Conservation (phyloP, 2,113 vertebrate genomes). For the Dipodomys stephensi region DNA sequence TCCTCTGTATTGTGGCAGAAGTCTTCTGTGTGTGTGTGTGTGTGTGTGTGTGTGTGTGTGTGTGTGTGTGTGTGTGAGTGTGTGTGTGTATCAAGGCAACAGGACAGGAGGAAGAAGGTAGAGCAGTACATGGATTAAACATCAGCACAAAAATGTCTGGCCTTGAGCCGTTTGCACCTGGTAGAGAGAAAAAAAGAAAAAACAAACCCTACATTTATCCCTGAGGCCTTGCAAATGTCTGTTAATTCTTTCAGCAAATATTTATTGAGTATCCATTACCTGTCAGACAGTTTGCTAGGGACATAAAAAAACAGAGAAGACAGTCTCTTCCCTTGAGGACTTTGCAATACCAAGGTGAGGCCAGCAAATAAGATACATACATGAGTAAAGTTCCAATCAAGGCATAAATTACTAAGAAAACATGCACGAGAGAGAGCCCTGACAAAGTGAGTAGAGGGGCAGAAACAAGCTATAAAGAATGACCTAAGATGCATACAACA, state of each 20-base stretch:
- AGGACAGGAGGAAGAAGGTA: conserved; percentile 57
- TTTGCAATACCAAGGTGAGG: conserved; percentile 10
- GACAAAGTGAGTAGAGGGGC: not conserved
- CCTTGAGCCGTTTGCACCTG: conserved; percentile 70
- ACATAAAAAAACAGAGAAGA: conserved; percentile 39
- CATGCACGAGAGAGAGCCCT: not conserved
- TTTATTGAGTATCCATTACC: conserved; percentile 73
- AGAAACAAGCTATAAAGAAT: not conserved
- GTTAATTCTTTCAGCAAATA: conserved; percentile 78
- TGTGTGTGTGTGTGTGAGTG: conserved; percentile 72
- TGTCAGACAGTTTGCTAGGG: conserved; percentile 59
- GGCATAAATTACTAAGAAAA: conserved; percentile 2
- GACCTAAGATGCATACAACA: not conserved
- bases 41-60: conserved; percentile 74
- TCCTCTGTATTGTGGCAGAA: conserved; percentile 25
- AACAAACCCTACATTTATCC: conserved; percentile 48
- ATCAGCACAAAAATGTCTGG: conserved; percentile 52
- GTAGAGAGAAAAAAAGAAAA: conserved; percentile 18
- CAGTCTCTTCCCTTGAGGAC: conserved; percentile 32
- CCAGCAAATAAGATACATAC: not conserved
- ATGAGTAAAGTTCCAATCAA: conserved; percentile 7
- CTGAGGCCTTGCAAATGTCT: conserved; percentile 54
- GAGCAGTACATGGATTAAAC: conserved; percentile 59
- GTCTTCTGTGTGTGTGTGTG: conserved; percentile 67
- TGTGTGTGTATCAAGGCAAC: conserved; percentile 70